A percentile compares a stretch with the other conserved stretches of the same genome.
Evolutionary conservation across 92 coral and sea anemone species (phyloP).

Genomic region (Parazoanthus atlanticus): DNA sequence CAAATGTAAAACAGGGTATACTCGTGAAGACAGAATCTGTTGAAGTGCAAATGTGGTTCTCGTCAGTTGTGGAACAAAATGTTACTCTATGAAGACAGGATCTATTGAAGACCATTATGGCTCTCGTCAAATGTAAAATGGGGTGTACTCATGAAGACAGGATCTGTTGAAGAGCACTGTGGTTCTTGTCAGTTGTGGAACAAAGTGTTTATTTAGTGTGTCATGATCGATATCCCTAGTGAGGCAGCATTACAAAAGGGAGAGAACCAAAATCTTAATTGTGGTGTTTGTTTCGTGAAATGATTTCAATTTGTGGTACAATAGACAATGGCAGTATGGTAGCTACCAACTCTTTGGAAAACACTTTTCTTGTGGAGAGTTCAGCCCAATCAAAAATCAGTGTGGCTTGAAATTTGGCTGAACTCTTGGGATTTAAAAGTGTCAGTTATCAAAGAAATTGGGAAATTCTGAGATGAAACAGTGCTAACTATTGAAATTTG

Average conservation of each 20-base stretch:
- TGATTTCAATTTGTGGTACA: slow-evolving; percentile 24
- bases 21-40: neutral
- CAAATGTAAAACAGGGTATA: neutral
- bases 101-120: neutral
- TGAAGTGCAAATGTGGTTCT: neutral
- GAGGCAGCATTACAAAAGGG: slow-evolving; percentile 1
- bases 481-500: slow-evolving; percentile 33
- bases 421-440: slow-evolving; percentile 31
- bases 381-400: slow-evolving; percentile 26
- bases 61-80: neutral
- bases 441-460: slow-evolving; percentile 31
- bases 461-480: slow-evolving; percentile 29
- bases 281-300: slow-evolving; percentile 13
- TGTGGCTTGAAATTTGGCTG: slow-evolving; percentile 46
- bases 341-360: neutral
- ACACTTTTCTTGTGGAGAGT: slow-evolving; percentile 34
- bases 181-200: slow-evolving; percentile 22
- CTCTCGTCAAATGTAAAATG: neutral
- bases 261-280: slow-evolving; percentile 10
- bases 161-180: neutral
- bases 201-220: neutral
- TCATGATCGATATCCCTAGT: neutral
- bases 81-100: neutral
- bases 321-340: slow-evolving; percentile 16
- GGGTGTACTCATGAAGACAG: neutral